A percentile compares a stretch with the other conserved stretches of the same genome.
Evolutionary conservation across 2,113 vertebrate genomes (phyloP).

Genomic region (Cyanoderma ruficeps): DNA sequence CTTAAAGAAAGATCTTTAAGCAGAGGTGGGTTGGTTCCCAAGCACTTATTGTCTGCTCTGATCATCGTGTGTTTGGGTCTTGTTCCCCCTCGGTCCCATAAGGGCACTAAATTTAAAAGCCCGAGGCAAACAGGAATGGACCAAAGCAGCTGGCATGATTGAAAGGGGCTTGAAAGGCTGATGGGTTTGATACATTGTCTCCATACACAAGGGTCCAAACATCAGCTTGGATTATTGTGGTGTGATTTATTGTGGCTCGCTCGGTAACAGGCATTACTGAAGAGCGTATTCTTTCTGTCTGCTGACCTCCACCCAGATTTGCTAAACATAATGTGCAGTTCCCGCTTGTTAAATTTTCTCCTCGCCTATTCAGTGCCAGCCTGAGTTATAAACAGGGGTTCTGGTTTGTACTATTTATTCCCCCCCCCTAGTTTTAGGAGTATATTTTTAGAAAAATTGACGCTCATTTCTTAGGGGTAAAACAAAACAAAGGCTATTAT

Average conservation of each 20-base stretch:
- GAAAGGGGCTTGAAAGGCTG: constrained; percentile 16
- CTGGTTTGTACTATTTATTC: constrained; percentile 50
- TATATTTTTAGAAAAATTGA: constrained; percentile 65
- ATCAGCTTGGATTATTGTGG: constrained; percentile 18
- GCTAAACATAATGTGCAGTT: constrained; percentile 45
- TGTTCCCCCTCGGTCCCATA: fast-evolving
- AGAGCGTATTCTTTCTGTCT: constrained; percentile 9
- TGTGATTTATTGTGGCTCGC: constrained; percentile 5
- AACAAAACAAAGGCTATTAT: constrained; percentile 64
- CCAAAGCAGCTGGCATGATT: background rate
- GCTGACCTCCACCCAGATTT: constrained; percentile 62
- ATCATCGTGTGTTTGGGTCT: fast-evolving
- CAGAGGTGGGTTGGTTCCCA: background rate
- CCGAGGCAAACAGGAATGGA: background rate
- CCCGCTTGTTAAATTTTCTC: constrained; percentile 47
- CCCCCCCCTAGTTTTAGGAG: constrained; percentile 27
- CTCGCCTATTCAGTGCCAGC: constrained; percentile 50
- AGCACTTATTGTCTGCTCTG: background rate
- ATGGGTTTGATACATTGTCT: background rate
- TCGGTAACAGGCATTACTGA: background rate
- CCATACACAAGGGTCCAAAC: constrained; percentile 17
- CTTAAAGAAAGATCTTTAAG: constrained; percentile 17
- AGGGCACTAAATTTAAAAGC: background rate
- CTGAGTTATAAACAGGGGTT: constrained; percentile 56
- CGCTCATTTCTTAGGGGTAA: constrained; percentile 27